These are phyloP conservation scores for Paramormyrops hopkinsi DNA, from an alignment of 2,797 vertebrate species.

Conservation along the genomic window DNA sequence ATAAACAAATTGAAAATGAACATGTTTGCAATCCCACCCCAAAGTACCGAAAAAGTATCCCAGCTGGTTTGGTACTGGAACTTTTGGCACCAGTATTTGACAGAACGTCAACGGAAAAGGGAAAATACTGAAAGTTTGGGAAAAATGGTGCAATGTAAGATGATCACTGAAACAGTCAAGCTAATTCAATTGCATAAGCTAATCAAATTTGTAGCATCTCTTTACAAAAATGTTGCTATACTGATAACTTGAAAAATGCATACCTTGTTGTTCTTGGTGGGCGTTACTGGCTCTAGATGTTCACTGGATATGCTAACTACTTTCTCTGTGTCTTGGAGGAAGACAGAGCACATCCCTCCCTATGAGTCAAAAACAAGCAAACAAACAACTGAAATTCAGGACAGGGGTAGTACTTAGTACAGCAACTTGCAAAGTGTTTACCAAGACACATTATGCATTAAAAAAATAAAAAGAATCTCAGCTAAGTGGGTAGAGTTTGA, in stretches of 20 bases:
- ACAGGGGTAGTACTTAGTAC: neutral
- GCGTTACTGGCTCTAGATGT: constrained; percentile 84
- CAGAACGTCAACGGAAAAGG: neutral
- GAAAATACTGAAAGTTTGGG: neutral
- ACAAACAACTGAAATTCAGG: neutral
- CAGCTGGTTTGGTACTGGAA: neutral
- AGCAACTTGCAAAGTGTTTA: neutral
- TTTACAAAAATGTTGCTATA: neutral
- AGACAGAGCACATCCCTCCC: constrained; percentile 90
- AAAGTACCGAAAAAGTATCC: neutral
- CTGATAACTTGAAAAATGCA: neutral
- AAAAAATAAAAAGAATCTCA: neutral
- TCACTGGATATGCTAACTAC: constrained; percentile 89
- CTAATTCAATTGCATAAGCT: neutral
- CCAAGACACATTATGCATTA: neutral
- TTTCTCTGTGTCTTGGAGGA: constrained; percentile 84
- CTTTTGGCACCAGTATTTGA: neutral
- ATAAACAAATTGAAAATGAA: neutral
- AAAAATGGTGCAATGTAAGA: neutral
- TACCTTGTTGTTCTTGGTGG: constrained; percentile 92
- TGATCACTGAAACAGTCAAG: neutral
- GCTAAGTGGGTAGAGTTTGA: neutral
- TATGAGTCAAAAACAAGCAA: constrained; percentile 35
- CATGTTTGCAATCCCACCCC: neutral
- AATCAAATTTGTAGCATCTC: neutral